phyloP scores from a whole-genome alignment of 2,797 vertebrate genomes.

The Okamejei kenojei region DNA sequence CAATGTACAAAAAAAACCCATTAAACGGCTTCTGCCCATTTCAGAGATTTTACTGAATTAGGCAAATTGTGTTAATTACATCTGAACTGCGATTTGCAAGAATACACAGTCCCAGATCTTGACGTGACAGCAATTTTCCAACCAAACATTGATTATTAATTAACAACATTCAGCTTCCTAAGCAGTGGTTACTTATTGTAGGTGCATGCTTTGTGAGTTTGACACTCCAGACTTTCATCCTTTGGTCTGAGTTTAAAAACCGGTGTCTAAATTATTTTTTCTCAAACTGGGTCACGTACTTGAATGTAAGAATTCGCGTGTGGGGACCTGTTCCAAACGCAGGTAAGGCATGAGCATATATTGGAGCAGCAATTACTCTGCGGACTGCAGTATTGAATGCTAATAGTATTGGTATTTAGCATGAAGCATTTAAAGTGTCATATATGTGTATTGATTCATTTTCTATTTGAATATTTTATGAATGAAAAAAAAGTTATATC shows the following conservation, averaged over 20 bases:
- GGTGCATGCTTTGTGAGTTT: neutral
- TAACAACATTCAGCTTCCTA: constrained; percentile 17
- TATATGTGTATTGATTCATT: neutral
- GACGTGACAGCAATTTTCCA: neutral
- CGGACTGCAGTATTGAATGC: neutral
- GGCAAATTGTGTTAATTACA: neutral
- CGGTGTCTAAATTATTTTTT: constrained; percentile 5
- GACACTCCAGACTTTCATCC: constrained; percentile 23
- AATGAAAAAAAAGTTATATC: neutral
- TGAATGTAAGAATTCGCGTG: neutral
- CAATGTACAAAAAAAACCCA: neutral
- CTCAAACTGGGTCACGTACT: neutral
- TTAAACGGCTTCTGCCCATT: neutral
- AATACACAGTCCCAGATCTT: neutral
- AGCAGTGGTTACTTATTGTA: constrained; percentile 22
- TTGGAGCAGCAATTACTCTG: neutral
- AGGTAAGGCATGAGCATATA: neutral
- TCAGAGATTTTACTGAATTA: neutral
- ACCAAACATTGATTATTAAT: constrained; percentile 31
- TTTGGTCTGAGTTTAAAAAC: constrained; percentile 26
- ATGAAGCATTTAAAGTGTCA: neutral
- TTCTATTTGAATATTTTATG: neutral
- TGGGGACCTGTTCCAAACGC: neutral
- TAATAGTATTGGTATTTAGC: neutral
- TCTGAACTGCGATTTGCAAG: neutral